Evolutionary conservation across 1,140 invertebrate genomes (phyloP).

Genomic region (Drosophila asahinai): DNA sequence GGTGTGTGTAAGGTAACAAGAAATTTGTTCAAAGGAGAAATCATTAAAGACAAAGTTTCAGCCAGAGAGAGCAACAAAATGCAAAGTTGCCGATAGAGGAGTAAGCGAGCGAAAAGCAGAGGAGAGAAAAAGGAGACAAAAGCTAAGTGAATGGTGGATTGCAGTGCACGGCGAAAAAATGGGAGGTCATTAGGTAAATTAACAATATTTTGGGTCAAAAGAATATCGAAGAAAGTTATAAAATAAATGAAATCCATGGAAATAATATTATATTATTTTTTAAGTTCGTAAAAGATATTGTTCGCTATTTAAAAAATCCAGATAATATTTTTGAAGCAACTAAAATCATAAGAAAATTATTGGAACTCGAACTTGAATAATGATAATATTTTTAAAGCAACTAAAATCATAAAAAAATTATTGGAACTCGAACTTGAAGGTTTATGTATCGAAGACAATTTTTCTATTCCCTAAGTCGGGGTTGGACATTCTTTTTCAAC

Average conservation of each 20-base stretch:
- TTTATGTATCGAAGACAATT: background rate
- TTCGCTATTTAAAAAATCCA: background rate
- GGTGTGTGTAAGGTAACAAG: constrained; percentile 47
- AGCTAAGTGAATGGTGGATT: constrained; percentile 34
- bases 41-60: constrained; percentile 62
- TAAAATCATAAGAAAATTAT: background rate
- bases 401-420: background rate
- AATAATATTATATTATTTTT: background rate
- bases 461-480: background rate
- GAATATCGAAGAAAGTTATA: no score
- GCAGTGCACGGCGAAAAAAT: constrained; percentile 1
- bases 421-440: background rate
- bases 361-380: background rate
- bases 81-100: constrained; percentile 32
- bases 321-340: background rate
- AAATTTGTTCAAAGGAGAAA: constrained; percentile 81
- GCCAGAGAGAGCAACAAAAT: constrained; percentile 22
- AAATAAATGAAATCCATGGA: background rate
- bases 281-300: background rate
- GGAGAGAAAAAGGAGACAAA: constrained; percentile 36
- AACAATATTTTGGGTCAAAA: background rate
- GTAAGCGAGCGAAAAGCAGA: constrained; percentile 3
- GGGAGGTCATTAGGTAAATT: background rate
- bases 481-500: background rate
- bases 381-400: background rate